Evolutionary conservation across 2,888 invertebrate genomes (phyloP), one percentile per base, ranked within the genome.

Genomic region (Acanthosepion esculentum): DNA sequence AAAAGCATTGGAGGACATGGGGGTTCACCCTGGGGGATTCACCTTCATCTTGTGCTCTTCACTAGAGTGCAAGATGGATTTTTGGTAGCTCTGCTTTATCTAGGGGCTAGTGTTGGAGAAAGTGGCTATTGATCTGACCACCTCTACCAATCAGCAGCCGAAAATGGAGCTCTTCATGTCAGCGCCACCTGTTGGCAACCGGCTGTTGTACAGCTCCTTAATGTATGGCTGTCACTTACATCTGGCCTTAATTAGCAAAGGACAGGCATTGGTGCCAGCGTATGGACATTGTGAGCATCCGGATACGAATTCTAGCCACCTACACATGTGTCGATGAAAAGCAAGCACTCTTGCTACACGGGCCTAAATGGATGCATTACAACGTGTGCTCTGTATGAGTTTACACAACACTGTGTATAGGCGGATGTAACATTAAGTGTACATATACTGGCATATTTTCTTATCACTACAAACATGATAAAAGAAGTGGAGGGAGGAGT

Each of bases 221-320:
- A 78, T 33, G 78, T 78, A 78, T 33, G 78, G n/a, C 78, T 78
- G 78, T 78, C 78, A 78, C n/a, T 78, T 33, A 15, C 78, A 78
- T n/a, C 78, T 78, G 78, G 78, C n/a, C 78, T 78, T 78, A 78
- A 78, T 78, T 78, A 78, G 78, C n/a, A 78, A 78, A 78, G 78
- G 78, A 78, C 78, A 78, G 78, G 78, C 78, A 2, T 78, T 78
- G n/a, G 78, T 78, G 78, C 78, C 78, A 33, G 33, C 15, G 78
- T n/a, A 78, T 33, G 78, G 78, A 78, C 78, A 78, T 33, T n/a
- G 78, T 33, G n/a, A 78, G 78, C 78, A 78, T 78, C 33, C 78
- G 18, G 3, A 78, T n/a, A 33, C 15, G 78, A 33, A 78, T 78
- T 78, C 78, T 23, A n/a, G 78, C 78, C n/a, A n/a, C n/a, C 78